Conservation (phyloP, 2,888 invertebrate genomes). For the Heliconius cydno region DNA sequence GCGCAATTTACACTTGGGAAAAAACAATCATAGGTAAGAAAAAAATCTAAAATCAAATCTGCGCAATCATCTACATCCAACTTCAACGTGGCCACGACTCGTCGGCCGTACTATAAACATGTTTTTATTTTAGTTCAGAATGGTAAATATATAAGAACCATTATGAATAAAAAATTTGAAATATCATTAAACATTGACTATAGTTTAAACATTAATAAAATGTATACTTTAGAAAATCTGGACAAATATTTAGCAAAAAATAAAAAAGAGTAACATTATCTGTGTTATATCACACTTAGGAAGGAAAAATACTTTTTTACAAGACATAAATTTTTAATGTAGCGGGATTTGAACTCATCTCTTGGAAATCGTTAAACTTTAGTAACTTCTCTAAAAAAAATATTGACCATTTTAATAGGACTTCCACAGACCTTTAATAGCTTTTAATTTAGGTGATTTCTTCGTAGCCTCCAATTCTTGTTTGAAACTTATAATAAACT, state of each 20-base stretch:
- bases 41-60: neutral
- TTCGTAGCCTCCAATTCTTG: slow-evolving; percentile 77
- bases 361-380: neutral
- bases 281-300: neutral
- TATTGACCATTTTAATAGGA: slow-evolving; percentile 68
- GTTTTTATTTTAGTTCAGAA: neutral
- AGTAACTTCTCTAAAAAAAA: neutral
- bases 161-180: neutral
- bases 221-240: neutral
- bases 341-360: no score
- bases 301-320: neutral
- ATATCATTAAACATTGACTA: neutral
- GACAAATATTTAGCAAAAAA: neutral
- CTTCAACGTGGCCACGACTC: neutral
- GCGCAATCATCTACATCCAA: neutral
- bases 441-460: slow-evolving; percentile 76
- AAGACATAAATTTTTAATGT: neutral
- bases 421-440: slow-evolving; percentile 81
- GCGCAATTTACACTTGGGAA: neutral
- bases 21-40: neutral
- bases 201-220: slow-evolving; percentile 4
- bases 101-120: neutral
- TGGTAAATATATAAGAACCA: slow-evolving; percentile 2
- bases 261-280: neutral
- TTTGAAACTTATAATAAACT: slow-evolving; percentile 77